phyloP scores from a whole-genome alignment of 2,888 invertebrate genomes.

The Macroteleia sp. region DNA sequence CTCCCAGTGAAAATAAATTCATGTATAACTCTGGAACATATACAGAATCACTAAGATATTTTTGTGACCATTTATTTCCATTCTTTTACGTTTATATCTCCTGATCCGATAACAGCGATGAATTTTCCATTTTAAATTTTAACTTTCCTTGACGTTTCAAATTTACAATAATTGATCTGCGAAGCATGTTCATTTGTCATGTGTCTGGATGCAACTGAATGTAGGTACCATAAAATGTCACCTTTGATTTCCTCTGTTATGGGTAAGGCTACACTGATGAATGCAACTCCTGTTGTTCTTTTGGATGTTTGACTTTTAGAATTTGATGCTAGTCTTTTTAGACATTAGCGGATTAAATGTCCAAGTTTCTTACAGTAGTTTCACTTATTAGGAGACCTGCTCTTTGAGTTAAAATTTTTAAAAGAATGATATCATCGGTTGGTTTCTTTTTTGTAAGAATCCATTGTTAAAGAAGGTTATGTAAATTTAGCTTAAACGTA shows the following conservation, averaged over 20 bases:
- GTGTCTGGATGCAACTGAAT: constrained; percentile 3
- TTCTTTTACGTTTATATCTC: constrained; percentile 62
- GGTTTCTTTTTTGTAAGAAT: constrained; percentile 44
- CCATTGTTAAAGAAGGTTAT: constrained; percentile 64
- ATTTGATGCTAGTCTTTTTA: background rate
- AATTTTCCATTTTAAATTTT: constrained; percentile 48
- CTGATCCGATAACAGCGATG: constrained; percentile 51
- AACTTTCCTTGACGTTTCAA: constrained; percentile 1
- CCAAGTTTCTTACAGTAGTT: background rate
- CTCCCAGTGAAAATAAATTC: constrained; percentile 32
- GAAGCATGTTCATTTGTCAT: background rate
- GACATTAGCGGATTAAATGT: background rate
- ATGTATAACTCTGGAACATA: constrained; percentile 10
- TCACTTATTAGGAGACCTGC: background rate
- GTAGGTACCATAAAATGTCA: background rate
- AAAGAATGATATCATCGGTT: constrained; percentile 49
- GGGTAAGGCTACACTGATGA: background rate
- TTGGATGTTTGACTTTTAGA: background rate
- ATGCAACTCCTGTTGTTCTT: background rate
- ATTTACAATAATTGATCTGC: background rate
- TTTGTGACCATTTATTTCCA: constrained; percentile 44
- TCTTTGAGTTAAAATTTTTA: no score
- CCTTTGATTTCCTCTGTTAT: background rate
- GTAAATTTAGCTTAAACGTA: no score
- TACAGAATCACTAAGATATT: constrained; percentile 6